Evolutionary conservation across 2,797 vertebrate genomes (phyloP).

Genomic region (Mormyrops boulengeri): DNA sequence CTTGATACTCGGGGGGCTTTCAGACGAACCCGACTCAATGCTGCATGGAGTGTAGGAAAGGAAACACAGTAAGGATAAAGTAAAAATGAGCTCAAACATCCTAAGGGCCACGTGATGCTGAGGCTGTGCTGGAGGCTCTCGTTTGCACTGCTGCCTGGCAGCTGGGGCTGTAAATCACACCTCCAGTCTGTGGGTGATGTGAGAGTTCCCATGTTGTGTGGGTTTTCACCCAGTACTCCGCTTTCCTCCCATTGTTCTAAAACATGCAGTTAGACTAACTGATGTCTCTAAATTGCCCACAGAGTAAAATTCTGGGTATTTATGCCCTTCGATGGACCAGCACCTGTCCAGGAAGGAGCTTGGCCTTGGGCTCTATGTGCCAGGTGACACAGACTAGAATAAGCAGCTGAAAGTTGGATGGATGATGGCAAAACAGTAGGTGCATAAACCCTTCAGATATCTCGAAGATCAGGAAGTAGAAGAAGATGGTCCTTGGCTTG

Average conservation of each 20-base stretch:
- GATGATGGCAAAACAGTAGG: neutral
- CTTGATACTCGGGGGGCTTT: slow-evolving; percentile 86
- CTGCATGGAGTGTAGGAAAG: slow-evolving; percentile 49
- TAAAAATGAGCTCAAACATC: neutral
- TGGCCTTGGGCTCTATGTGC: neutral
- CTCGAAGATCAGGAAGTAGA: neutral
- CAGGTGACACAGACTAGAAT: neutral
- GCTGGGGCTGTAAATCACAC: neutral
- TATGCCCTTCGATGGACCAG: neutral
- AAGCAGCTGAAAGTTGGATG: neutral
- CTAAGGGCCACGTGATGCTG: neutral
- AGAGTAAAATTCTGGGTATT: neutral
- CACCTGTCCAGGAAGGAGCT: neutral
- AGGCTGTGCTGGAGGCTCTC: neutral
- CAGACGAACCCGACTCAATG: slow-evolving; percentile 78
- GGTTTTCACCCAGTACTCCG: neutral
- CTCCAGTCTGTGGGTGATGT: neutral
- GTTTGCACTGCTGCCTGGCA: neutral
- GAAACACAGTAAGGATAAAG: neutral
- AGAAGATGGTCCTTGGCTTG: neutral
- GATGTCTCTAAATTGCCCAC: neutral
- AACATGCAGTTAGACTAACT: neutral
- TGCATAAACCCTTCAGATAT: neutral
- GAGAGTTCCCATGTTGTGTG: neutral
- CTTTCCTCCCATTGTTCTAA: neutral